phyloP scores from a whole-genome alignment of 2,113 vertebrate species.

The Meleagris gallopavo region DNA sequence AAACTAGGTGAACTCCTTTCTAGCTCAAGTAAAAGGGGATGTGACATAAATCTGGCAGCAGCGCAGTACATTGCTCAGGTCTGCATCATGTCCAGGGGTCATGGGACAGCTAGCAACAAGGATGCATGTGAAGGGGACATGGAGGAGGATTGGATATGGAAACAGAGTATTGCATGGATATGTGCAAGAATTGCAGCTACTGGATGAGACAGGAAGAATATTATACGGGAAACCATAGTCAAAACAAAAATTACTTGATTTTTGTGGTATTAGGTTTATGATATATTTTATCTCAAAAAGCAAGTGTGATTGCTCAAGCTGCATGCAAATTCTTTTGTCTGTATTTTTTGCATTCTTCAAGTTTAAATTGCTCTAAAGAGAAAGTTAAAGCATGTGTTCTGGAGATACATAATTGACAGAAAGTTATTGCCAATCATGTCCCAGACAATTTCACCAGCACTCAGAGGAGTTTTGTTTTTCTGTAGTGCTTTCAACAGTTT shows the following conservation, averaged over 20 bases:
- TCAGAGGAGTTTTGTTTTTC: conserved; percentile 36
- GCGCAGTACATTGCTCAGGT: not conserved
- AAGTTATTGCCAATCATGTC: not conserved
- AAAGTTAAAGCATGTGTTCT: not conserved
- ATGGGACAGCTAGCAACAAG: not conserved
- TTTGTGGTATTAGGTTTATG: not conserved
- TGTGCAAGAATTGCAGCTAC: not conserved
- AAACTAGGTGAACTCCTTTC: not conserved
- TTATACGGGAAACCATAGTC: accelerated
- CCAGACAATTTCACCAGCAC: conserved; percentile 18
- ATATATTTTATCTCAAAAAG: not conserved
- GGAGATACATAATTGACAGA: not conserved
- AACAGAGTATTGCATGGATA: not conserved
- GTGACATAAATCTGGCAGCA: not conserved
- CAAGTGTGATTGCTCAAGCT: not conserved
- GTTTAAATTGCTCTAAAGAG: not conserved
- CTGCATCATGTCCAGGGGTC: not conserved
- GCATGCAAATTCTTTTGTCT: not conserved
- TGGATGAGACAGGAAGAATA: not conserved
- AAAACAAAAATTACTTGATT: not conserved
- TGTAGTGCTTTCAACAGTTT: conserved; percentile 64
- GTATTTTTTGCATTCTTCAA: not conserved
- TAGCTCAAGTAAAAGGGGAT: not conserved
- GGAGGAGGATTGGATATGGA: not conserved
- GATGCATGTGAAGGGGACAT: not conserved